Percentiles rank a stretch among this genome's conserved stretches.
Evolutionary conservation across 64 coral and sea anemone genomes (phyloP).

Genomic region (Anthopleura sola): DNA sequence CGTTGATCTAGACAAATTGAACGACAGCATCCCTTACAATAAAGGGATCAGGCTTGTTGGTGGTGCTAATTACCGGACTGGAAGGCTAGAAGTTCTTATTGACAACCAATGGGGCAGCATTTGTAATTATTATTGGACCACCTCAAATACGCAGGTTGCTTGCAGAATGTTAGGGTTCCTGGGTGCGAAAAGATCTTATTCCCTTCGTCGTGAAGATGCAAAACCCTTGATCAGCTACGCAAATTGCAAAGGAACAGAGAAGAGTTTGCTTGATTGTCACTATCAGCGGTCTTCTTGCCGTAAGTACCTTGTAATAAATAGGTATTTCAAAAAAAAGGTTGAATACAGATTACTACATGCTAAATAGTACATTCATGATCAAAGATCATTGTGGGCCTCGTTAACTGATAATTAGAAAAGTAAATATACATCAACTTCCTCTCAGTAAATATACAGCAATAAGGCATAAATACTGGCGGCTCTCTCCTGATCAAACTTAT

Average conservation of each 20-base stretch:
- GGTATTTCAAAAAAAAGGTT: not conserved
- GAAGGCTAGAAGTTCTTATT: constrained; percentile 49
- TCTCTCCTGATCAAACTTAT: too few species aligned
- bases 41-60: constrained; percentile 50
- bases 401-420: too few species aligned
- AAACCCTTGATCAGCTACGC: constrained; percentile 26
- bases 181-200: constrained; percentile 43
- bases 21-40: constrained; percentile 22
- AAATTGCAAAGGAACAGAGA: constrained; percentile 50
- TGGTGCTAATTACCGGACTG: constrained; percentile 37
- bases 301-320: constrained; percentile 27
- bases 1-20: constrained; percentile 6
- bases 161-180: constrained; percentile 68
- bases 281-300: constrained; percentile 26
- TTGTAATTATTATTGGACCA: constrained; percentile 49
- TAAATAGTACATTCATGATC: too few species aligned
- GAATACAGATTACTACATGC: not conserved
- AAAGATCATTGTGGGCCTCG: too few species aligned
- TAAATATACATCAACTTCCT: too few species aligned
- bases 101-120: constrained; percentile 53
- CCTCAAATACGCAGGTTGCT: constrained; percentile 48
- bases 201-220: constrained; percentile 22
- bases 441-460: too few species aligned
- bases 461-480: too few species aligned
- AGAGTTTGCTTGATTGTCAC: constrained; percentile 30